A percentile compares a stretch with the other conserved stretches of the same genome.
phyloP scores from a whole-genome alignment of 2,888 invertebrate species.

The Cryptophagus acutangulus region DNA sequence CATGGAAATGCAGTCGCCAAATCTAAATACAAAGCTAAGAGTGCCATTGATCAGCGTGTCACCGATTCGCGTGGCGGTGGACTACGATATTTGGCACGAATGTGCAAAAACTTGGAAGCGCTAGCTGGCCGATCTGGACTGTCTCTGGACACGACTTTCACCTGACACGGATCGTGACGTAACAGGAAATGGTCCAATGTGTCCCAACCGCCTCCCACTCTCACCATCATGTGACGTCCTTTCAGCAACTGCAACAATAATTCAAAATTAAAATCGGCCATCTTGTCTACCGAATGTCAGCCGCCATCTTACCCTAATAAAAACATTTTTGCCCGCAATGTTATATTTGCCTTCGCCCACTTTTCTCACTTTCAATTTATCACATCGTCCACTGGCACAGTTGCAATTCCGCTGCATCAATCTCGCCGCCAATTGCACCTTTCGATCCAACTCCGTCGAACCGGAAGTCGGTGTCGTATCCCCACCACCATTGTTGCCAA shows the following conservation, averaged over 20 bases:
- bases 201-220: slow-evolving; percentile 87
- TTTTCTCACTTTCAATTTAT: slow-evolving; percentile 70
- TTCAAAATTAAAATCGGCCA: background rate
- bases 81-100: slow-evolving; percentile 69
- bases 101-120: slow-evolving; percentile 57
- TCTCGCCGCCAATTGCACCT: slow-evolving; percentile 66
- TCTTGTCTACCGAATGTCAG: background rate
- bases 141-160: slow-evolving; percentile 47
- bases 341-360: slow-evolving; percentile 83
- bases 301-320: slow-evolving; percentile 68
- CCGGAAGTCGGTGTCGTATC: slow-evolving; percentile 26
- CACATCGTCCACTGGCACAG: slow-evolving; percentile 66
- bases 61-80: slow-evolving; percentile 60
- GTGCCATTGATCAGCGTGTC: slow-evolving; percentile 34
- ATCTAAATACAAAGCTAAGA: background rate
- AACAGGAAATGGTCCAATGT: slow-evolving; percentile 87
- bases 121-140: slow-evolving; percentile 37
- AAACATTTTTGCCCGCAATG: slow-evolving; percentile 81
- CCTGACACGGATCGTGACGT: slow-evolving; percentile 83
- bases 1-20: background rate
- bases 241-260: slow-evolving; percentile 66
- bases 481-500: slow-evolving; percentile 23
- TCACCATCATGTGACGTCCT: slow-evolving; percentile 92
- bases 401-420: slow-evolving; percentile 71
- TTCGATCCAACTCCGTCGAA: slow-evolving; percentile 64